Percentiles rank a stretch among this genome's conserved stretches.
Conservation (phyloP, 2,113 vertebrate genomes). For the Scomber colias region DNA sequence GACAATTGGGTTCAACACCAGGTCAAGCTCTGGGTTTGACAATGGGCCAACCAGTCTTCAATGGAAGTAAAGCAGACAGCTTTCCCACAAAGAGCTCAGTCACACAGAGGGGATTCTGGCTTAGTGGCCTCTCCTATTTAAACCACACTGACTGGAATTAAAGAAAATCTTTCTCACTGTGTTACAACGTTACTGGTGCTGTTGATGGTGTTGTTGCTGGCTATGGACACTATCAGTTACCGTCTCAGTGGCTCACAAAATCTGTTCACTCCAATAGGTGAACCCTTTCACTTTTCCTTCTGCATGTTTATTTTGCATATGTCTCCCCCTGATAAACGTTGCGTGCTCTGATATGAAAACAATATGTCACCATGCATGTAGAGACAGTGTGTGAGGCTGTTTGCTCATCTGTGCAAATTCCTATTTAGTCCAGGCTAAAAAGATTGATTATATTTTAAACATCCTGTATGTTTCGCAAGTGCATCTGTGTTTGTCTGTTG, state of each 20-base stretch:
- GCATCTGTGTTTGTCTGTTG: constrained; percentile 39
- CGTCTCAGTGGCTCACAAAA: constrained; percentile 24
- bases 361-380: constrained; percentile 21
- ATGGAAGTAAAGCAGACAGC: constrained; percentile 90
- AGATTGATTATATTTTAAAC: constrained; percentile 29
- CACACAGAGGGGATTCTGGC: constrained; percentile 82
- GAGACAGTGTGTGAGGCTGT: constrained; percentile 9
- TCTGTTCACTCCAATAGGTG: background rate
- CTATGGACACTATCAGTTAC: constrained; percentile 53
- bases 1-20: constrained; percentile 99
- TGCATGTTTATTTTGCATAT: constrained; percentile 41
- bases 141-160: constrained; percentile 76
- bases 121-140: constrained; percentile 84
- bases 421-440: background rate
- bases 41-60: constrained; percentile 95
- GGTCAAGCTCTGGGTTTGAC: constrained; percentile 98
- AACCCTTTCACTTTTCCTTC: constrained; percentile 11
- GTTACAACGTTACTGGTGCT: constrained; percentile 27
- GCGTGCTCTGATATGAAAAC: constrained; percentile 52
- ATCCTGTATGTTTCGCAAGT: constrained; percentile 27
- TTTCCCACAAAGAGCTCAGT: constrained; percentile 84
- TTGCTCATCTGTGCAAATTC: constrained; percentile 28
- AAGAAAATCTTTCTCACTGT: constrained; percentile 67
- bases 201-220: constrained; percentile 41
- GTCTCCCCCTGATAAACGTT: constrained; percentile 49